Conservation (phyloP, 2,888 invertebrate species). For the Sepiola atlantica region DNA sequence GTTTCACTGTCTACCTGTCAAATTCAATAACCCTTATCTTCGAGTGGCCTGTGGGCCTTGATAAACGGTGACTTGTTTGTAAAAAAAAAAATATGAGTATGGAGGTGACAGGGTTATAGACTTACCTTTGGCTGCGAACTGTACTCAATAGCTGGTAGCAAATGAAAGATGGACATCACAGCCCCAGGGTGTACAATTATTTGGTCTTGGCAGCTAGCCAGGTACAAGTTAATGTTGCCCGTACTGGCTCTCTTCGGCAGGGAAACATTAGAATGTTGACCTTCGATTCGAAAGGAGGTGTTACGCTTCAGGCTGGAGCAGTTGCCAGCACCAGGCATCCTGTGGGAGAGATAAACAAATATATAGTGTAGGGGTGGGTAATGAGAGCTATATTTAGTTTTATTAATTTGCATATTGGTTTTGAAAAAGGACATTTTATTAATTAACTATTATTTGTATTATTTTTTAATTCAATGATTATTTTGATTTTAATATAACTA, state of each 20-base stretch:
- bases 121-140: conserved; percentile 54
- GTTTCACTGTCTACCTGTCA: too few species aligned
- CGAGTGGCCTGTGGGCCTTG: too few species aligned
- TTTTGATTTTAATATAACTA: too few species aligned
- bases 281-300: conserved; percentile 56
- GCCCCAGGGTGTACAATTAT: conserved; percentile 94
- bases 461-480: too few species aligned
- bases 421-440: too few species aligned
- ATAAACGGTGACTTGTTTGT: too few species aligned
- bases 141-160: conserved; percentile 78
- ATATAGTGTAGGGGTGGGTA: too few species aligned
- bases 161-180: conserved; percentile 89
- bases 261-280: conserved; percentile 51
- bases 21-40: too few species aligned
- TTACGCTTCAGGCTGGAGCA: conserved; percentile 63
- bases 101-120: neutral
- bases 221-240: conserved; percentile 66
- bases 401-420: too few species aligned
- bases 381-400: too few species aligned
- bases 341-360: neutral
- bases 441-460: too few species aligned
- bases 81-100: too few species aligned
- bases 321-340: conserved; percentile 52
- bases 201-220: conserved; percentile 79
- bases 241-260: conserved; percentile 70